These are phyloP conservation scores for Leucoraja ocellata DNA, from an alignment of 2,797 vertebrate species.

Conservation along the genomic window DNA sequence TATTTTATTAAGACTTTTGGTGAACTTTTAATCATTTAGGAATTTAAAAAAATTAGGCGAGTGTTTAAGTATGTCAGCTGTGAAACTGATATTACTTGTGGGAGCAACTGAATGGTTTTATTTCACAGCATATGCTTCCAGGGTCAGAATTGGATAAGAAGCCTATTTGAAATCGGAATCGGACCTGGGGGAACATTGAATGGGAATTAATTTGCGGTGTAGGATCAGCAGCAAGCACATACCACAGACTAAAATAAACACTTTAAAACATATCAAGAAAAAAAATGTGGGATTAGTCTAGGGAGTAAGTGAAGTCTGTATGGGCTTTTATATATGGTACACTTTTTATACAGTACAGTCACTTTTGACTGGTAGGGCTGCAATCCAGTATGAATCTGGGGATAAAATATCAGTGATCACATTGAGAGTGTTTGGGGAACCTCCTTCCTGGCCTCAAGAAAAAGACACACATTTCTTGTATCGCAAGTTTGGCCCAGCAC, in stretches of 20 bases:
- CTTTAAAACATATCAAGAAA: slow-evolving; percentile 9
- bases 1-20: neutral
- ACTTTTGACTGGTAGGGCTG: neutral
- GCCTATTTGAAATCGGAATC: slow-evolving; percentile 20
- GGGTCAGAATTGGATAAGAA: slow-evolving; percentile 20
- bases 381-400: neutral
- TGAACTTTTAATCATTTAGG: slow-evolving; percentile 19
- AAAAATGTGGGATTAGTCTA: slow-evolving; percentile 10
- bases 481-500: neutral
- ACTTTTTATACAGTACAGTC: neutral
- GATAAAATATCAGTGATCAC: neutral
- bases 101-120: neutral
- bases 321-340: neutral
- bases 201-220: slow-evolving; percentile 4
- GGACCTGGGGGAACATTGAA: neutral
- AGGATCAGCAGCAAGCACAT: neutral
- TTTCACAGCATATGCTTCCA: slow-evolving; percentile 27
- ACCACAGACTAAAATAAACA: neutral
- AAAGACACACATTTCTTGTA: neutral
- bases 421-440: neutral
- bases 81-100: slow-evolving; percentile 33
- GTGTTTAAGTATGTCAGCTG: slow-evolving; percentile 16
- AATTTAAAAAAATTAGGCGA: slow-evolving; percentile 30
- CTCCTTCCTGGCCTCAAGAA: neutral
- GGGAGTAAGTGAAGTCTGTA: neutral